phyloP scores from a whole-genome alignment of 2,888 invertebrate species.

The Papilio elwesi region DNA sequence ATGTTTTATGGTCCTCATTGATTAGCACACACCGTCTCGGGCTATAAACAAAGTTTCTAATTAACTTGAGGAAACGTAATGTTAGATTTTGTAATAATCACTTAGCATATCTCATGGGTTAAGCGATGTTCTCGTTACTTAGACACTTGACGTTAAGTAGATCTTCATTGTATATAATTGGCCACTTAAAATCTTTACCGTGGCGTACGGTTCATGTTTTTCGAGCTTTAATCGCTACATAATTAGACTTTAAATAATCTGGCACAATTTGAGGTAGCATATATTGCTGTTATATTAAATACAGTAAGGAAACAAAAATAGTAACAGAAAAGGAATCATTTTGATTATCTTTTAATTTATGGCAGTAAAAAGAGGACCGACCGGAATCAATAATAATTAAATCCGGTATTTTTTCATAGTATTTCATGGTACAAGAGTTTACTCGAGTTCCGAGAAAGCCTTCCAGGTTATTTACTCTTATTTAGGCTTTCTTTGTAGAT shows the following conservation, averaged over 20 bases:
- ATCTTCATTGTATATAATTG: constrained; percentile 33
- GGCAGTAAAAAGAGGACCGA: too few species aligned
- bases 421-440: too few species aligned
- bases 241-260: constrained; percentile 2
- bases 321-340: too few species aligned
- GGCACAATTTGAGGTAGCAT: too few species aligned
- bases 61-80: constrained; percentile 14
- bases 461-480: too few species aligned
- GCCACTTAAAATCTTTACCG: constrained; percentile 29
- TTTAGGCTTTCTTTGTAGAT: too few species aligned
- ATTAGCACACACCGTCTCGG: not conserved
- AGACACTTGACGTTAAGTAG: constrained; percentile 18
- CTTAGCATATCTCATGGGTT: constrained; percentile 17
- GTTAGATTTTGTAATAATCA: constrained; percentile 1
- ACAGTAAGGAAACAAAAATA: too few species aligned
- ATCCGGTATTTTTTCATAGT: too few species aligned
- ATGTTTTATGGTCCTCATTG: not conserved
- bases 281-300: too few species aligned
- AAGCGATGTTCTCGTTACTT: constrained; percentile 20
- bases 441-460: too few species aligned
- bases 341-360: too few species aligned
- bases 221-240: constrained; percentile 10
- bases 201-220: constrained; percentile 2
- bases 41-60: not conserved
- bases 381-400: too few species aligned